These are phyloP conservation scores for Erannis defoliaria DNA, from an alignment of 2,888 invertebrate genomes.

Conservation along the genomic window DNA sequence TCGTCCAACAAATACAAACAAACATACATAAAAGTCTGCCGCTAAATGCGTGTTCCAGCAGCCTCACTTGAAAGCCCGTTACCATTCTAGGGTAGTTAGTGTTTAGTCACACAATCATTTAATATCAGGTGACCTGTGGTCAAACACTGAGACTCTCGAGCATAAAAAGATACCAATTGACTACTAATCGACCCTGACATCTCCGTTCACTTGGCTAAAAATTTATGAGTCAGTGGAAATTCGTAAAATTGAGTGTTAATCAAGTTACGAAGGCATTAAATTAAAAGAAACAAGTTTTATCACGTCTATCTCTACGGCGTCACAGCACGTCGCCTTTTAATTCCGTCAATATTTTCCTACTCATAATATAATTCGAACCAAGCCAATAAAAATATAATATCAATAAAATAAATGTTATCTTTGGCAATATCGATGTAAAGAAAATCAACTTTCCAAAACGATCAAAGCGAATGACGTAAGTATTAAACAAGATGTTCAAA, in stretches of 20 bases:
- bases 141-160: too few relatives aligned
- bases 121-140: too few relatives aligned
- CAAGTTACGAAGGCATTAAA: neutral
- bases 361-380: conserved; percentile 26
- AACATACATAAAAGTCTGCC: too few relatives aligned
- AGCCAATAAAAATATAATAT: conserved; percentile 17
- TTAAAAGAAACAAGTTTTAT: neutral
- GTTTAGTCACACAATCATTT: too few relatives aligned
- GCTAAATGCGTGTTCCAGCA: too few relatives aligned
- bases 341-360: neutral
- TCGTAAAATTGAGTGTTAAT: neutral
- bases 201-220: neutral
- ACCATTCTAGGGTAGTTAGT: too few relatives aligned
- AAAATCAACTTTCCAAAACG: conserved; percentile 19
- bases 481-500: too few relatives aligned
- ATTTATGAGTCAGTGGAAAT: too few relatives aligned
- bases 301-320: neutral
- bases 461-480: conserved; percentile 16
- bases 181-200: too few relatives aligned
- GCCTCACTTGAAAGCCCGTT: too few relatives aligned
- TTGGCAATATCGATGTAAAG: conserved; percentile 11
- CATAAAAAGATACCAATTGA: too few relatives aligned
- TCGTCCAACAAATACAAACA: too few relatives aligned
- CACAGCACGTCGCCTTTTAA: neutral
- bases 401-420: conserved; percentile 17